Base-by-base conservation (phyloP, 2,888 invertebrate species). In the Therioaphis trifolii region DNA sequence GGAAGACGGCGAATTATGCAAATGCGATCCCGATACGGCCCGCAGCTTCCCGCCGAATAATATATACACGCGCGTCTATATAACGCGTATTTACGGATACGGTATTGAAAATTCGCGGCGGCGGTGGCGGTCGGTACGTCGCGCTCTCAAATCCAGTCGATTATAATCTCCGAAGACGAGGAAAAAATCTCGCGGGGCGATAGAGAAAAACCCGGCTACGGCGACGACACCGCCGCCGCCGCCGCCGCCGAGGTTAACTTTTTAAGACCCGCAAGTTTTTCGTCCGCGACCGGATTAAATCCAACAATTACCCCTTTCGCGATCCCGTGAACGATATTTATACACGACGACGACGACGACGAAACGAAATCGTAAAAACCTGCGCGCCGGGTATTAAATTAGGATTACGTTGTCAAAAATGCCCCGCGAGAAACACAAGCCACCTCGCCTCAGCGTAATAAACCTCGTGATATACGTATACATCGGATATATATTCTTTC, bases 221-320 rank as follows among this genome's bases (percentile, higher is more conserved):
- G n/a, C n/a, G n/a, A n/a, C 27, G 27, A 14, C 52, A 7, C 15
- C 12, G 3, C 52, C 9, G 52, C 52, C 12, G 55, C 14, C 15
- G 74, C 55, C 7, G 58, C 1, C 58, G 58, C 4, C n/a, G 27
- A 61, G 49, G 77, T 77, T 77, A 77, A 77, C 63, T 77, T 77
- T 77, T 46, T 77, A 63, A 77, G 66, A 77, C 77, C 76, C 63
- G 66, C 49, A n/a, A n/a, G 77, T 77, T 77, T 49, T 77, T 77
- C 21, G 15, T 35, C 15, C 1, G 7, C 29, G 46, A 12, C 4
- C 52, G 76, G 76, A 63, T 63, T 76, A 63, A 76, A 46, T n/a
- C 58, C 24, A 43, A 63, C 63, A 27, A 66, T 55, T 78, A 78
- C 68, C 78, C 78, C 68, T 69, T 79, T 46, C 21, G 15, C 5